Evolutionary conservation across 2,797 vertebrate species (phyloP).

Genomic region (Gadopsis marmoratus): DNA sequence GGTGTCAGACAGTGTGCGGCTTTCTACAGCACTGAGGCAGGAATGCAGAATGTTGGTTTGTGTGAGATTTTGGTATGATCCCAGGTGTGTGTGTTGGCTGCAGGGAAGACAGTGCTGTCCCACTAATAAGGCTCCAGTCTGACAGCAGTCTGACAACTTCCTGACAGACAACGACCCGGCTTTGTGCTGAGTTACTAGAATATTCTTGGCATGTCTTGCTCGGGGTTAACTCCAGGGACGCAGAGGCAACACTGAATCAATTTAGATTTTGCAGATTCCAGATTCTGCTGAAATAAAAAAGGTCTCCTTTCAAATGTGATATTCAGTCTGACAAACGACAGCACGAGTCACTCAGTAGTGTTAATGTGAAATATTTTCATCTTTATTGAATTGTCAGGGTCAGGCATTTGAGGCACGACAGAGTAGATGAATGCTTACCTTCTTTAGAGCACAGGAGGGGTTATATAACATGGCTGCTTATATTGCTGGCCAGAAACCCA

Average conservation of each 20-base stretch:
- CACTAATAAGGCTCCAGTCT: constrained; percentile 72
- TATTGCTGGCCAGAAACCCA: constrained; percentile 98
- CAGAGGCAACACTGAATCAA: constrained; percentile 56
- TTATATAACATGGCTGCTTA: constrained; percentile 53
- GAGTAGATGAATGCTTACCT: constrained; percentile 61
- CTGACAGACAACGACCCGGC: constrained; percentile 71
- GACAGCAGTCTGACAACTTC: constrained; percentile 71
- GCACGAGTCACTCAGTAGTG: constrained; percentile 56
- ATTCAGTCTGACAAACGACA: constrained; percentile 63
- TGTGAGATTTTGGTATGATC: constrained; percentile 32
- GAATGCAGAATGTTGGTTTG: constrained; percentile 34
- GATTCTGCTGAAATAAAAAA: constrained; percentile 20
- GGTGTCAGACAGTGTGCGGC: constrained; percentile 29
- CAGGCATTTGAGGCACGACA: constrained; percentile 43
- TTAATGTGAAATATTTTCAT: constrained; percentile 50
- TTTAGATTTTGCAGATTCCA: constrained; percentile 68
- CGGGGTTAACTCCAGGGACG: constrained; percentile 68
- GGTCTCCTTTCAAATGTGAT: constrained; percentile 32
- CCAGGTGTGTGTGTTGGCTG: constrained; percentile 48
- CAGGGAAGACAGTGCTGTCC: constrained; percentile 53
- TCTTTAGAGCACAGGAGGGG: neutral
- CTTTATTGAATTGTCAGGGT: constrained; percentile 76
- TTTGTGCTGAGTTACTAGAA: constrained; percentile 76
- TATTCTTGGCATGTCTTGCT: constrained; percentile 71
- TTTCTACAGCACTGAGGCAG: constrained; percentile 45